phyloP scores from a whole-genome alignment of 2,113 vertebrate genomes.

The Probosciger aterrimus region DNA sequence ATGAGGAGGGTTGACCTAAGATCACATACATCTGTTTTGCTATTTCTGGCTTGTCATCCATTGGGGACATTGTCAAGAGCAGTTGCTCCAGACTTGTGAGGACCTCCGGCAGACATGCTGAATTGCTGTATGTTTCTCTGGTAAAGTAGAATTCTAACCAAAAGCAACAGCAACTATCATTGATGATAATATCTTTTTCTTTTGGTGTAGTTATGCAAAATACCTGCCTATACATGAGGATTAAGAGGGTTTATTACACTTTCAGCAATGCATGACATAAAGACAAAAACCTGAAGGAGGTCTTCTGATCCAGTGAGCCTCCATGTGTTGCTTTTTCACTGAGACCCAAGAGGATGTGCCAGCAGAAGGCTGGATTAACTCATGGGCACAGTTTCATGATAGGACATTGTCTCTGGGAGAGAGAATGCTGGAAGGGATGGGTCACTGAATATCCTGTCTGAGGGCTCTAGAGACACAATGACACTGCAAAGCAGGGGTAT shows the following conservation, averaged over 20 bases:
- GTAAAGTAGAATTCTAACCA: neutral
- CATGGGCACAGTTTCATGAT: neutral
- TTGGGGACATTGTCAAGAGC: neutral
- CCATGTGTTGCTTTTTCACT: neutral
- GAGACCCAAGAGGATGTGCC: neutral
- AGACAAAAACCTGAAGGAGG: neutral
- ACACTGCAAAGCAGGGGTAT: neutral
- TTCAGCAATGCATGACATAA: neutral
- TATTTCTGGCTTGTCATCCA: neutral
- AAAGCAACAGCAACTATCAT: neutral
- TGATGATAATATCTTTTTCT: neutral
- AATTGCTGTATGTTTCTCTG: neutral
- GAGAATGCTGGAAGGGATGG: neutral
- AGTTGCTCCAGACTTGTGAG: neutral
- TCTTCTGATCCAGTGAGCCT: neutral
- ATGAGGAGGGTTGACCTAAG: neutral
- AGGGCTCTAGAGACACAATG: neutral
- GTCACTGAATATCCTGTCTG: neutral
- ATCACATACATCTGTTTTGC: neutral
- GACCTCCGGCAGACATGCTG: neutral
- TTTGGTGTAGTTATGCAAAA: neutral
- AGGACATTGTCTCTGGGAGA: neutral
- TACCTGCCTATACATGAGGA: neutral
- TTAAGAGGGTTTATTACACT: neutral
- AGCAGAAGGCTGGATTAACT: neutral